Conservation (phyloP, 2,797 vertebrate species). For the Myripristis murdjan region DNA sequence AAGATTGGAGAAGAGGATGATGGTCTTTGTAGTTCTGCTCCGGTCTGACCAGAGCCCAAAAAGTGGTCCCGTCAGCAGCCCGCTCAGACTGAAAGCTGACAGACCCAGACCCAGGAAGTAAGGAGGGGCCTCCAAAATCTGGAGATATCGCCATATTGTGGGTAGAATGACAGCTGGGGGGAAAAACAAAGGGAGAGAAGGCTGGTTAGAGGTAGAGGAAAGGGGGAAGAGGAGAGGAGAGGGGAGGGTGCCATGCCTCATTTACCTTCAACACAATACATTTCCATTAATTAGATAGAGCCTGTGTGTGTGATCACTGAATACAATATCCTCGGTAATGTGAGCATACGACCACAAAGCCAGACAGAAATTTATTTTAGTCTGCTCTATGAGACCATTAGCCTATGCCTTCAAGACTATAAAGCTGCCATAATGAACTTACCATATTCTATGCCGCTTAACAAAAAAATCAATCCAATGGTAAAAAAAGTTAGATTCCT, state of each 20-base stretch:
- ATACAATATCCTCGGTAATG: constrained; percentile 19
- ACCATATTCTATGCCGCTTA: constrained; percentile 91
- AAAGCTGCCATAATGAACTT: constrained; percentile 61
- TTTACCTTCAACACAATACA: constrained; percentile 34
- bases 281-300: constrained; percentile 16
- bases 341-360: constrained; percentile 27
- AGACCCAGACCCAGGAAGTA: constrained; percentile 90
- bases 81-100: constrained; percentile 89
- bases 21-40: constrained; percentile 83
- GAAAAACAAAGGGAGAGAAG: not conserved
- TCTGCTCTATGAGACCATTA: constrained; percentile 47
- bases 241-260: constrained; percentile 11
- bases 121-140: constrained; percentile 87
- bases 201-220: constrained; percentile 10
- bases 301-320: constrained; percentile 11
- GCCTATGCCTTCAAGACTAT: constrained; percentile 29
- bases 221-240: constrained; percentile 7
- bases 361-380: constrained; percentile 17
- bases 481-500: constrained; percentile 85
- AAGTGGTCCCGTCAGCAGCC: constrained; percentile 85
- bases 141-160: constrained; percentile 90
- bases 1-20: constrained; percentile 88
- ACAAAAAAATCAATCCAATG: constrained; percentile 88
- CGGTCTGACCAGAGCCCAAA: constrained; percentile 89
- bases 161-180: constrained; percentile 89